Conservation (phyloP, 1,140 invertebrate species). For the Cotesia typhae region DNA sequence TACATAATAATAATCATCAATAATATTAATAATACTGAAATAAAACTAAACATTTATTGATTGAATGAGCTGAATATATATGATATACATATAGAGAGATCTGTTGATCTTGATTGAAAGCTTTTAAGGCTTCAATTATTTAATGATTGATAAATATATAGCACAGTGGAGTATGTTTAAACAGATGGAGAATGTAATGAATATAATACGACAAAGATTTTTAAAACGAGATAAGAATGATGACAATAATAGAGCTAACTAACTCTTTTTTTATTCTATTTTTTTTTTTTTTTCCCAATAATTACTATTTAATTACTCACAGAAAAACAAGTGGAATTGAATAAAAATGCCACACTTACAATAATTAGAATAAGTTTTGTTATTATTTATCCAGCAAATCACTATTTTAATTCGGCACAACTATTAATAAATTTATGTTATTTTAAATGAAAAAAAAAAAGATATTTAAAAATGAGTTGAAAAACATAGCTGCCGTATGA, state of each 20-base stretch:
- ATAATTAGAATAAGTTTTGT: not conserved
- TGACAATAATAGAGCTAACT: conserved; percentile 59
- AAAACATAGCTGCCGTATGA: conserved; percentile 45
- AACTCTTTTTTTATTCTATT: conserved; percentile 40
- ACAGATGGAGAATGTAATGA: conserved; percentile 18
- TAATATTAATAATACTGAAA: not conserved
- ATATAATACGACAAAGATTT: conserved; percentile 24
- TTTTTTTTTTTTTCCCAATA: not conserved
- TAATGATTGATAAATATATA: conserved; percentile 17
- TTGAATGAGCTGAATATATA: not conserved
- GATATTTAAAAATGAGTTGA: conserved; percentile 39
- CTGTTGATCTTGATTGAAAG: not conserved
- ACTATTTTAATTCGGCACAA: not conserved
- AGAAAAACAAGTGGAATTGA: no score
- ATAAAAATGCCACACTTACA: no score
- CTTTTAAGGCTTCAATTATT: not conserved
- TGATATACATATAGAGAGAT: not conserved
- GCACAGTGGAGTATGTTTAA: not conserved
- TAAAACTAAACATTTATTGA: not conserved
- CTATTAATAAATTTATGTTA: no score
- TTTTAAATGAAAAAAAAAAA: no score
- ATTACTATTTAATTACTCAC: no score
- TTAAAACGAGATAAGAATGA: conserved; percentile 40
- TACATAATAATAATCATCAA: no score
- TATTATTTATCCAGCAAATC: conserved; percentile 4